Evolutionary conservation across 2,888 invertebrate species (phyloP), one percentile per base, ranked within the genome.

Genomic region (Furcula furcula): DNA sequence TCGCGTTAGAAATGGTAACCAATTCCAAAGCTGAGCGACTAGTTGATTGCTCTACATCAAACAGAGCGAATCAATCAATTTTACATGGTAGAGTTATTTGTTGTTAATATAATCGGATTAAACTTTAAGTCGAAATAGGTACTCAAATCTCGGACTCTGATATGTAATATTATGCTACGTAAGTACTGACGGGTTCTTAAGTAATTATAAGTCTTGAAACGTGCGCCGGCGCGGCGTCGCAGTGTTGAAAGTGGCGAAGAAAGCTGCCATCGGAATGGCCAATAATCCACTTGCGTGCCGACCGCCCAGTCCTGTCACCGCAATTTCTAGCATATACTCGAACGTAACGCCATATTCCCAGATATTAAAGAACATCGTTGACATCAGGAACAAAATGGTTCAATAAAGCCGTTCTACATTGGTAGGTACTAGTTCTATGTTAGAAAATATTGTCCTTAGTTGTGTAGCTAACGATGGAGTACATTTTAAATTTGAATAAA

Each of bases 211-310:
- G 69, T 77, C 76, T 72, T 60, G 62, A 63, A 68, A 73, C 75
- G 77, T 72, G 63, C 65, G 64, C 59, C 38, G 52, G 55, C 58
- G 64, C 56, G 49, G n/a, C n/a, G n/a, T n/a, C n/a, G n/a, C n/a
- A n/a, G n/a, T n/a, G 75, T 79, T 68, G 82, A 86, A 83, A 87
- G 87, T 80, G 73, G 75, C 75, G 66, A 81, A 63, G 85, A 85
- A 86, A 86, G 85, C 82, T 80, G 49, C 69, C 62, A 65, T 69
- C 64, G 67, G 72, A 77, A 79, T 81, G 78, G 77, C 70, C 79
- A 80, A 75, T 69, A 72, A 64, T 64, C 59, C 59, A 58, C 63
- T 77, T 64, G 78, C 78, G 70, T 79, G 79, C 59, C 56, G 38
- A 39, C 47, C 46, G 55, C 49, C 52, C 45, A 42, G 42, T 44